Percentiles rank a stretch among this genome's conserved stretches.
phyloP scores from a whole-genome alignment of 1,140 invertebrate species.

The Microvelia longipes region DNA sequence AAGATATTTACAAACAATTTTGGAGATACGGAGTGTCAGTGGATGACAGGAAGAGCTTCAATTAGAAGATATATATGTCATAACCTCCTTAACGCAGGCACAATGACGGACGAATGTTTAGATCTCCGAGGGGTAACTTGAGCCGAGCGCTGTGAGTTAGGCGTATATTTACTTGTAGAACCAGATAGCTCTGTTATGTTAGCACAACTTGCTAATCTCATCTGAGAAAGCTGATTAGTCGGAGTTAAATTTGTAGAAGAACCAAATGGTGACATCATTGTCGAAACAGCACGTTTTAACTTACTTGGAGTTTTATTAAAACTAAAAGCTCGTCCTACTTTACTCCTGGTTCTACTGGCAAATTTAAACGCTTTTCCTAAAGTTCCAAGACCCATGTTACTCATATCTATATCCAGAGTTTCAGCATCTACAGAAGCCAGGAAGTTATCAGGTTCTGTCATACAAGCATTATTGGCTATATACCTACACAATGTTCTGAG shows the following conservation, averaged over 20 bases:
- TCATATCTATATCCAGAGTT: constrained; percentile 68
- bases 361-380: constrained; percentile 75
- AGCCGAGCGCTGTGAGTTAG: constrained; percentile 49
- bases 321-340: constrained; percentile 82
- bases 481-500: constrained; percentile 67
- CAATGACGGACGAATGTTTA: constrained; percentile 41
- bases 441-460: constrained; percentile 69
- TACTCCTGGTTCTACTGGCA: constrained; percentile 61
- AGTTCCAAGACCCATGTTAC: constrained; percentile 64
- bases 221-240: constrained; percentile 56
- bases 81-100: constrained; percentile 38
- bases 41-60: background rate
- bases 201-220: constrained; percentile 65
- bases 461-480: constrained; percentile 73
- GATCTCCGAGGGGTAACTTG: constrained; percentile 55
- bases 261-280: constrained; percentile 83
- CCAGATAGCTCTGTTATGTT: constrained; percentile 59
- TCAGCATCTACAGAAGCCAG: constrained; percentile 54
- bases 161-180: constrained; percentile 22
- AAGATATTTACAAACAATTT: too few relatives aligned
- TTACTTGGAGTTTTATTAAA: constrained; percentile 89
- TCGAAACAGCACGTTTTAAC: constrained; percentile 80
- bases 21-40: too few relatives aligned
- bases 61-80: constrained; percentile 12
- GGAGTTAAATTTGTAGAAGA: constrained; percentile 60